A percentile compares a stretch with the other conserved stretches of the same genome.
phyloP scores from a whole-genome alignment of 2,888 invertebrate species.

The Sinopyrophorus schimmeli region DNA sequence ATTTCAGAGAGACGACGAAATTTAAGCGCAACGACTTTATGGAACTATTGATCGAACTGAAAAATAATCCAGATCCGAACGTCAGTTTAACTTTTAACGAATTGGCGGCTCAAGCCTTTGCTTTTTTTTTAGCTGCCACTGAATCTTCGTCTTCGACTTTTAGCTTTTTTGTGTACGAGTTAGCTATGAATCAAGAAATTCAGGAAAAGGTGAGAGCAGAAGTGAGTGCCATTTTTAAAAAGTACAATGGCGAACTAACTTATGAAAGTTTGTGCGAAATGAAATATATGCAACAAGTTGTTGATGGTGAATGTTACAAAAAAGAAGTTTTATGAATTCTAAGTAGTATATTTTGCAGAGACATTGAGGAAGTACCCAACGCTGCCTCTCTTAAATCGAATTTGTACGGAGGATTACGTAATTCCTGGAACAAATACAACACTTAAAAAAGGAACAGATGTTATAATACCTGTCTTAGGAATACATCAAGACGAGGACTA shows the following conservation, averaged over 20 bases:
- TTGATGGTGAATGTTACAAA: constrained; percentile 43
- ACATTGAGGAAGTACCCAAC: constrained; percentile 28
- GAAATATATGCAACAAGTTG: constrained; percentile 56
- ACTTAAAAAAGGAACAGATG: constrained; percentile 14
- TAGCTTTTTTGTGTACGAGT: constrained; percentile 56
- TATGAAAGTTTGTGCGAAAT: constrained; percentile 57
- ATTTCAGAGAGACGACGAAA: constrained; percentile 53
- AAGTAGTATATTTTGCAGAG: constrained; percentile 14
- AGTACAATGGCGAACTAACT: constrained; percentile 51
- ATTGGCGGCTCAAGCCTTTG: constrained; percentile 38
- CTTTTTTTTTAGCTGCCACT: constrained; percentile 47
- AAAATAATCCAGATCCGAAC: too few relatives aligned
- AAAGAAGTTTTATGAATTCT: background rate
- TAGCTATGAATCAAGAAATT: constrained; percentile 55
- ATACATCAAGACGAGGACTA: constrained; percentile 20
- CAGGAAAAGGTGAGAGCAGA: constrained; percentile 55
- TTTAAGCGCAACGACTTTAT: constrained; percentile 59
- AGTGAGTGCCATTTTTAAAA: constrained; percentile 49
- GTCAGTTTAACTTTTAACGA: background rate
- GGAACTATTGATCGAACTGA: constrained; percentile 52
- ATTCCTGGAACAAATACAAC: constrained; percentile 15
- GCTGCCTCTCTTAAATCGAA: constrained; percentile 16
- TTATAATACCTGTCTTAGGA: constrained; percentile 16
- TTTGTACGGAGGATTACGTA: constrained; percentile 15
- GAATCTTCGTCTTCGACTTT: constrained; percentile 52